A percentile compares a stretch with the other conserved stretches of the same genome.
Conservation (phyloP, 2,888 invertebrate species). For the Spisula subtruncata region DNA sequence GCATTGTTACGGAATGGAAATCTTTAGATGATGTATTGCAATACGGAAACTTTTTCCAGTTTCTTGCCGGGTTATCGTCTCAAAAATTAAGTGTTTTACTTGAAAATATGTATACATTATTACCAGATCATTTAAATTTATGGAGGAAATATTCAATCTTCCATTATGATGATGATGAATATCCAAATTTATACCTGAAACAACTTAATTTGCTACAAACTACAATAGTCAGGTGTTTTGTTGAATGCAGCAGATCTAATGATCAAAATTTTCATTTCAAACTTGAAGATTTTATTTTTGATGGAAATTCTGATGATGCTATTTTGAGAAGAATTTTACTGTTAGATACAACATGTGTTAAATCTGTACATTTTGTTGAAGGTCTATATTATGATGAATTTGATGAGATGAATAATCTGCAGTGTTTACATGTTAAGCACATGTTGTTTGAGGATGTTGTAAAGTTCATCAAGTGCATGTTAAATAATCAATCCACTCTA, state of each 20-base stretch:
- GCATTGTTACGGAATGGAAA: background rate
- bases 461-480: conserved; percentile 14
- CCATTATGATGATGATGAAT: background rate
- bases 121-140: background rate
- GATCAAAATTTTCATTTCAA: background rate
- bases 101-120: background rate
- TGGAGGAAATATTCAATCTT: background rate
- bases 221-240: background rate
- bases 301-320: background rate
- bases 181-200: background rate
- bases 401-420: background rate
- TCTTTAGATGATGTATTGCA: background rate
- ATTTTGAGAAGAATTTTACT: background rate
- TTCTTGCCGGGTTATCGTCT: background rate
- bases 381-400: background rate
- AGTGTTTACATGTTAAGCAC: background rate
- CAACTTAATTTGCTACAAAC: background rate
- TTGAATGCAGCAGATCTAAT: background rate
- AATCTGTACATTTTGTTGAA: background rate
- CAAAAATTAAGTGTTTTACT: background rate
- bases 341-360: background rate
- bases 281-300: background rate
- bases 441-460: background rate
- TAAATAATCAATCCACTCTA: background rate
- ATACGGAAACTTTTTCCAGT: background rate